Conservation (phyloP, 2,797 vertebrate species). For the Oryzias dopingdopingensis region DNA sequence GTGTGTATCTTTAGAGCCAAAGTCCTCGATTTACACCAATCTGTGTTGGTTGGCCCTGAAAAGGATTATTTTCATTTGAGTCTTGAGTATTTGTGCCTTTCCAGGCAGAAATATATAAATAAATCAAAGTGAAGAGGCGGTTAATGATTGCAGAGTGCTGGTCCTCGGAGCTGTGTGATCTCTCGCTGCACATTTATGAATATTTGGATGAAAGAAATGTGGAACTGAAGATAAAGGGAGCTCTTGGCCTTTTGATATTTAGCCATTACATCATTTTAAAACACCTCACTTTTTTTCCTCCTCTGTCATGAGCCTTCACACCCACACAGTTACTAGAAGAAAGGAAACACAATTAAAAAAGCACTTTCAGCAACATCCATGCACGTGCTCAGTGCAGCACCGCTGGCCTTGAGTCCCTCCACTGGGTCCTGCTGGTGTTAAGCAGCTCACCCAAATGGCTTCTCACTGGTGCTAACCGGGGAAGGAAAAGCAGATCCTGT, state of each 20-base stretch:
- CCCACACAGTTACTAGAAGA: constrained; percentile 34
- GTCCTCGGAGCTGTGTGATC: constrained; percentile 45
- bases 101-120: not conserved
- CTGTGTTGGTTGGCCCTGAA: no score
- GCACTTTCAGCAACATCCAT: no score
- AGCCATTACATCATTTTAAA: constrained; percentile 32
- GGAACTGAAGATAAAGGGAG: constrained; percentile 33
- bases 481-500: constrained; percentile 13
- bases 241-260: constrained; percentile 51
- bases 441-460: constrained; percentile 39
- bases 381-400: constrained; percentile 8
- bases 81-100: not conserved
- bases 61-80: no score
- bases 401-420: constrained; percentile 22
- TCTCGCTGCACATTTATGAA: constrained; percentile 42
- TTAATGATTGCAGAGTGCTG: constrained; percentile 28
- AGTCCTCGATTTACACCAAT: no score
- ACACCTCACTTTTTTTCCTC: constrained; percentile 14
- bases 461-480: constrained; percentile 33
- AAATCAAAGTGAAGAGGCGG: constrained; percentile 9
- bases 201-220: constrained; percentile 41
- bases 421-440: constrained; percentile 40
- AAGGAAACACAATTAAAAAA: constrained; percentile 1
- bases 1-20: no score
- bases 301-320: constrained; percentile 28